Evolutionary conservation across 2,888 invertebrate genomes (phyloP).

Genomic region (Apantesis nais): DNA sequence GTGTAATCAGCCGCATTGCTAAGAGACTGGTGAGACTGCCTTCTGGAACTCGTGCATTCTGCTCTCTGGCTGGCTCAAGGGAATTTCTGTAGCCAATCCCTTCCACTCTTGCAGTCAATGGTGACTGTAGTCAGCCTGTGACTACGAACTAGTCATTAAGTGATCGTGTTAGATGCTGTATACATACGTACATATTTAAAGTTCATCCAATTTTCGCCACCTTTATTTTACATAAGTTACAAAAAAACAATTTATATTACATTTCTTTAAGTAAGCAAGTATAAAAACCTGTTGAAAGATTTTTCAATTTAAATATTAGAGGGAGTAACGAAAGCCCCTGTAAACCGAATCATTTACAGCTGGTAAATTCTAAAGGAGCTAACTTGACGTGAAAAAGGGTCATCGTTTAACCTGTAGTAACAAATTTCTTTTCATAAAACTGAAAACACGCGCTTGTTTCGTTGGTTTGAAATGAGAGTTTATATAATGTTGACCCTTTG

Average conservation of each 20-base stretch:
- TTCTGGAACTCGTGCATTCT: too few species aligned
- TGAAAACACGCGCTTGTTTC: slow-evolving; percentile 13
- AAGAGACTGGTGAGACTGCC: too few species aligned
- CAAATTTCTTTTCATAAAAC: slow-evolving; percentile 21
- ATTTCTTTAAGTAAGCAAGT: not conserved
- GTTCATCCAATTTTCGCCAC: not conserved
- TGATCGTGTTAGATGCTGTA: too few species aligned
- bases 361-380: slow-evolving; percentile 18
- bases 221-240: not conserved
- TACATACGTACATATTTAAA: too few species aligned
- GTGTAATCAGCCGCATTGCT: too few species aligned
- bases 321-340: not conserved
- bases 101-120: too few species aligned
- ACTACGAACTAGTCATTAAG: not conserved
- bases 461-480: slow-evolving; percentile 13
- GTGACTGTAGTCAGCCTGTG: not conserved
- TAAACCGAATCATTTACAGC: slow-evolving; percentile 16
- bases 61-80: too few species aligned
- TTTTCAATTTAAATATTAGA: slow-evolving; percentile 3
- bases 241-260: not conserved
- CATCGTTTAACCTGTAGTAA: slow-evolving; percentile 11
- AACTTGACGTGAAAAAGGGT: slow-evolving; percentile 18
- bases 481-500: slow-evolving; percentile 5
- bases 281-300: not conserved
- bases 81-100: too few species aligned